Conservation (phyloP, 2,888 invertebrate species). For the Diloba caeruleocephala region DNA sequence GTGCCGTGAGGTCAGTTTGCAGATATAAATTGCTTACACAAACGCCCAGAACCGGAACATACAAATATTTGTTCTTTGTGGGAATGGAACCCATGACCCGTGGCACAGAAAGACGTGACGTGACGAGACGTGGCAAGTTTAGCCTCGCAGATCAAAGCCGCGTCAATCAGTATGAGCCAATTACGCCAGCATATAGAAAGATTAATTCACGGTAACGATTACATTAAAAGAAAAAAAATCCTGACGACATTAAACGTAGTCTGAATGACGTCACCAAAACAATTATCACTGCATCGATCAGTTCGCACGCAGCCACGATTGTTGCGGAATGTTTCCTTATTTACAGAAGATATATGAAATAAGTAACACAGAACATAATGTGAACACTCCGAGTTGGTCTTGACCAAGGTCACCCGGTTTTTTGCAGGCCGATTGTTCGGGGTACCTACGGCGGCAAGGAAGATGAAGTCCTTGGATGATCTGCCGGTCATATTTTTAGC, state of each 20-base stretch:
- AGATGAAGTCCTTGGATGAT: conserved; percentile 34
- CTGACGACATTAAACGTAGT: conserved; percentile 13
- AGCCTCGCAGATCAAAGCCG: too few relatives aligned
- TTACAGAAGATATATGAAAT: conserved; percentile 1
- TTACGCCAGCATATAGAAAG: too few relatives aligned
- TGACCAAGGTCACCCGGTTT: conserved; percentile 71
- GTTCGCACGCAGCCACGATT: conserved; percentile 7
- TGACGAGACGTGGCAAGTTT: too few relatives aligned
- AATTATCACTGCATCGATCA: conserved; percentile 36
- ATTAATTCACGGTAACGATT: too few relatives aligned
- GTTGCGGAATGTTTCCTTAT: conserved; percentile 23
- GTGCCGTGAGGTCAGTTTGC: too few relatives aligned
- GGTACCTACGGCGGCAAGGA: conserved; percentile 22
- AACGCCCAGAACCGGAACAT: too few relatives aligned
- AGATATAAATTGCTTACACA: too few relatives aligned
- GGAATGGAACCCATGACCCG: too few relatives aligned
- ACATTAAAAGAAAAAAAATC: conserved; percentile 18
- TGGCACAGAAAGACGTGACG: too few relatives aligned
- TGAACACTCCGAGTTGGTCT: conserved; percentile 50
- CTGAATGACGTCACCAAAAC: conserved; percentile 30
- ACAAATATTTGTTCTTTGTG: too few relatives aligned
- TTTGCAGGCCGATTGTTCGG: conserved; percentile 64
- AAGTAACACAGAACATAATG: conserved; percentile 22
- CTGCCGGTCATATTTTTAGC: conserved; percentile 18
- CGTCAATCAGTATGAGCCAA: too few relatives aligned